A percentile compares a stretch with the other conserved stretches of the same genome.
Evolutionary conservation across 1,140 invertebrate species (phyloP).

Genomic region (Tyrophagus putrescentiae): DNA sequence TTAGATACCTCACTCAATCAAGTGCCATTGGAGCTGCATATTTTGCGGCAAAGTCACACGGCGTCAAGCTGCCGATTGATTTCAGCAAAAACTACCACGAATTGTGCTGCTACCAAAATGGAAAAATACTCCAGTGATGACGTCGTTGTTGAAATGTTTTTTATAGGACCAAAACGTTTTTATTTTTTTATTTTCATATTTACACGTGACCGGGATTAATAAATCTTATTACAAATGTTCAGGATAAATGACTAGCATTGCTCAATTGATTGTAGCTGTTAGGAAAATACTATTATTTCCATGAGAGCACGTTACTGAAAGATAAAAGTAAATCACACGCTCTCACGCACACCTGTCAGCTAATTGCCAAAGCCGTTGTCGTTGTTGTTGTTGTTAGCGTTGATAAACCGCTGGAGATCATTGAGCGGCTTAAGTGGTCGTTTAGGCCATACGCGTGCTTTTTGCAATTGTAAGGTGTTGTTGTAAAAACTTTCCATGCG

Average conservation of each 20-base stretch:
- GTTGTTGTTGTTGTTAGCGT: conserved; percentile 7
- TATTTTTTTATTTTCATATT: background rate
- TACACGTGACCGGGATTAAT: background rate
- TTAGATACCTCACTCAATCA: conserved; percentile 47
- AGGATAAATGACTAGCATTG: background rate
- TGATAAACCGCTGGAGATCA: conserved; percentile 27
- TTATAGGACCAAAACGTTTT: background rate
- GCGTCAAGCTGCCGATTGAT: conserved; percentile 38
- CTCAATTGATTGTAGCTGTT: background rate
- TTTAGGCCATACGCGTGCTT: conserved; percentile 40
- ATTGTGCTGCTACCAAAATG: conserved; percentile 38
- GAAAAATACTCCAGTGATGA: conserved; percentile 19
- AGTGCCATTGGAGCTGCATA: conserved; percentile 58
- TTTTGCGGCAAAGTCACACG: conserved; percentile 47
- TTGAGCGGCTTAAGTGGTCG: conserved; percentile 38
- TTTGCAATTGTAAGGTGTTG: conserved; percentile 37
- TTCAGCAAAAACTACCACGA: conserved; percentile 39
- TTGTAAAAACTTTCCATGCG: conserved; percentile 40
- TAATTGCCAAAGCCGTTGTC: conserved; percentile 14
- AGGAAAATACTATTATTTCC: conserved; percentile 9
- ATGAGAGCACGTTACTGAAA: conserved; percentile 21
- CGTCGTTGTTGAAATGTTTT: background rate
- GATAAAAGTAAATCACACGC: conserved; percentile 22
- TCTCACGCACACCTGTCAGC: too few relatives aligned
- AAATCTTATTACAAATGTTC: background rate